These are phyloP conservation scores for Rotaria socialis DNA, from an alignment of 2,888 invertebrate species.

Conservation along the genomic window DNA sequence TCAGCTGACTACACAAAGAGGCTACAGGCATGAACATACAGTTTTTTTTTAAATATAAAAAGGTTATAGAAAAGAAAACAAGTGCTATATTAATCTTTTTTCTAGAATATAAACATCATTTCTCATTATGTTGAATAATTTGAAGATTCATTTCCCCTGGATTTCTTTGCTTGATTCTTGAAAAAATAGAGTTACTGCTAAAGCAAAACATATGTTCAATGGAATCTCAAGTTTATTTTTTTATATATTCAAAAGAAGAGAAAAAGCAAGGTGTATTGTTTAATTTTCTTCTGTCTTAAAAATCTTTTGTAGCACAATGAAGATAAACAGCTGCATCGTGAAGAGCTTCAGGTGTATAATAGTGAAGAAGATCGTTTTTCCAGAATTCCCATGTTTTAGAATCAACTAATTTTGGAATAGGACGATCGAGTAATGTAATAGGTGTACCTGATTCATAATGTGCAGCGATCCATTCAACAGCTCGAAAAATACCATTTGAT, in stretches of 20 bases:
- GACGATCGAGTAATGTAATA: conserved; percentile 52
- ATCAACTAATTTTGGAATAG: conserved; percentile 52
- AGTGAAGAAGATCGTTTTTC: conserved; percentile 52
- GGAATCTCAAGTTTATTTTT: background rate
- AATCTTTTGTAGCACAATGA: conserved; percentile 49
- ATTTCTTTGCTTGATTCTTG: too few relatives aligned
- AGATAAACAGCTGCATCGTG: conserved; percentile 51
- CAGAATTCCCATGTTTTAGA: conserved; percentile 51
- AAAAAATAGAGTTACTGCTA: too few relatives aligned
- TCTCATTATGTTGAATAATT: too few relatives aligned
- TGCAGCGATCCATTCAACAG: conserved; percentile 51
- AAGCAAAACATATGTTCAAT: background rate
- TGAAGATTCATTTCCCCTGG: too few relatives aligned
- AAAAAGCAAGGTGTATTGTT: background rate
- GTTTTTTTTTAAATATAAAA: too few relatives aligned
- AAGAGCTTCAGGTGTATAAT: conserved; percentile 51
- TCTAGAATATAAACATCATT: too few relatives aligned
- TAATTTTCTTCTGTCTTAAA: background rate
- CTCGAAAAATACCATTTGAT: conserved; percentile 50
- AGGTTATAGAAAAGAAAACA: too few relatives aligned
- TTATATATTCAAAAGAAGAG: background rate
- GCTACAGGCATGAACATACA: too few relatives aligned
- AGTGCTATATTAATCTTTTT: too few relatives aligned
- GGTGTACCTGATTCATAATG: conserved; percentile 53
- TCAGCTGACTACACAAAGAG: too few relatives aligned